These are phyloP conservation scores for Daphoenositta chrysoptera DNA, from an alignment of 2,113 vertebrate genomes.

Conservation along the genomic window DNA sequence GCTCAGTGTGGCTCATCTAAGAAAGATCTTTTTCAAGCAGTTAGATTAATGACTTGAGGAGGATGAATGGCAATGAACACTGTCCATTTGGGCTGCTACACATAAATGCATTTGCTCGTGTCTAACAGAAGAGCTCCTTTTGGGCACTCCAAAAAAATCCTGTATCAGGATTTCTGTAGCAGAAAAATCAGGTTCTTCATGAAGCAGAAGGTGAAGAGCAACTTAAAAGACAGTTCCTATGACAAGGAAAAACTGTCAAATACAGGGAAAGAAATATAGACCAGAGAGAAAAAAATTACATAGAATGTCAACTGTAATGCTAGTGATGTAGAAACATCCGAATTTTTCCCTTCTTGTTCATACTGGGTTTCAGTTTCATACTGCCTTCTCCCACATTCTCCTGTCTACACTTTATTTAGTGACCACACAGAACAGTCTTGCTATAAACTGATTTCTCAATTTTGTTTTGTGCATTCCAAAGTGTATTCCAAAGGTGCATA, in stretches of 20 bases:
- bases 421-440: background rate
- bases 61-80: background rate
- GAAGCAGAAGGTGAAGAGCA: background rate
- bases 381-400: background rate
- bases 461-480: background rate
- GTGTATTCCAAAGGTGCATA: background rate
- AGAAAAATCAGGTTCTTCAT: background rate
- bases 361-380: background rate
- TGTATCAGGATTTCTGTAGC: too few species aligned
- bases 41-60: background rate
- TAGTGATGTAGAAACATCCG: background rate
- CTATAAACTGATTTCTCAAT: background rate
- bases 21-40: background rate
- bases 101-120: accelerated
- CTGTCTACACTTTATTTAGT: background rate
- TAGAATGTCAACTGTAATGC: background rate
- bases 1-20: background rate
- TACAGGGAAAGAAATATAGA: background rate
- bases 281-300: background rate
- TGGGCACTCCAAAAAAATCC: background rate
- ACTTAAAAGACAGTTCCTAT: background rate
- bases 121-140: background rate
- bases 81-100: background rate
- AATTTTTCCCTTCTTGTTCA: background rate
- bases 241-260: background rate